A percentile compares a stretch with the other conserved stretches of the same genome.
Evolutionary conservation across 2,888 invertebrate species (phyloP).

Genomic region (Capitulum mitella): DNA sequence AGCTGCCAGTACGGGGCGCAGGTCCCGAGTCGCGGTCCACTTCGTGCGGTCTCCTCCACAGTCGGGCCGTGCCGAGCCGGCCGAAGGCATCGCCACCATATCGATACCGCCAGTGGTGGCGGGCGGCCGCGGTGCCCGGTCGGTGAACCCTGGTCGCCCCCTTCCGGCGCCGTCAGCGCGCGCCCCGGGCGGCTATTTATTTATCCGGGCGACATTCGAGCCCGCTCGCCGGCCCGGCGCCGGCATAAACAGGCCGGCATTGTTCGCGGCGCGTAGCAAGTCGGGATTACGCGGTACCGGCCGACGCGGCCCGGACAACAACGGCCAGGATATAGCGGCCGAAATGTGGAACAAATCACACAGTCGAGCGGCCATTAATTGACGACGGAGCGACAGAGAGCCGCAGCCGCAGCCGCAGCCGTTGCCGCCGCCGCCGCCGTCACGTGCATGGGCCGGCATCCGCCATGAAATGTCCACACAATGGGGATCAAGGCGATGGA

Average conservation of each 20-base stretch:
- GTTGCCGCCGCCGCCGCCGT: background rate
- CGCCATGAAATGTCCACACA: background rate
- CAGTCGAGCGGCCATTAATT: background rate
- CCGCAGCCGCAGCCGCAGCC: background rate
- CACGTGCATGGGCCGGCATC: too few species aligned
- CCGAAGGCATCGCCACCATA: too few species aligned
- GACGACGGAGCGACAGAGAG: background rate
- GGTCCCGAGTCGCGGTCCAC: too few species aligned
- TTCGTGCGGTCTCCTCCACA: too few species aligned
- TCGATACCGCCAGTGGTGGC: too few species aligned
- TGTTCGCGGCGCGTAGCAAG: background rate
- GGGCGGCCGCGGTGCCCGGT: background rate
- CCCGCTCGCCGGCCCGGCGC: background rate
- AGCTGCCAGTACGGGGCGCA: too few species aligned
- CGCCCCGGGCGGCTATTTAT: background rate
- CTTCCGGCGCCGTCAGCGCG: too few species aligned
- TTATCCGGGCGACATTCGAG: constrained; percentile 16
- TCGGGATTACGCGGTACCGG: background rate
- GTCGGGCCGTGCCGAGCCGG: too few species aligned
- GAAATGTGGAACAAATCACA: constrained; percentile 10
- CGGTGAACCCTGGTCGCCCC: background rate
- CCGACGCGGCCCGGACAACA: background rate
- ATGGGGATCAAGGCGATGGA: background rate
- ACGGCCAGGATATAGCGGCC: background rate
- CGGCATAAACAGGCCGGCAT: background rate